These are phyloP conservation scores for Pseudorectes ferrugineus DNA, from an alignment of 2,113 vertebrate species.

Conservation along the genomic window DNA sequence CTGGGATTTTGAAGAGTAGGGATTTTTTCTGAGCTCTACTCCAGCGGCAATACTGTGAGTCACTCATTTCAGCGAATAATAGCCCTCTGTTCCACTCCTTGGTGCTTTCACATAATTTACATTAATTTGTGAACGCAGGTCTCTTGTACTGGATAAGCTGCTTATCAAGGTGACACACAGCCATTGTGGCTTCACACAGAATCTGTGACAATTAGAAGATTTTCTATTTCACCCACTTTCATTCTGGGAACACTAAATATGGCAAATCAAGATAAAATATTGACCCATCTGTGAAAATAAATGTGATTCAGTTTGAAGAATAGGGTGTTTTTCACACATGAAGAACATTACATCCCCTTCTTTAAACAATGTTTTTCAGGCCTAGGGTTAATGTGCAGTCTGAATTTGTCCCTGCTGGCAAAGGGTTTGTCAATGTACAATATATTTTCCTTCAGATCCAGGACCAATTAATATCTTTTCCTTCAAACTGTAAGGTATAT, in stretches of 20 bases:
- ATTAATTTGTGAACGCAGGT: slow-evolving; percentile 41
- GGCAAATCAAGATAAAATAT: slow-evolving; percentile 48
- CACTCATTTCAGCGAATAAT: slow-evolving; percentile 19
- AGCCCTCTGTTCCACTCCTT: neutral
- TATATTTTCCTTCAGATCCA: neutral
- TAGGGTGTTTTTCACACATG: neutral
- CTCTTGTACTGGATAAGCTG: slow-evolving; percentile 30
- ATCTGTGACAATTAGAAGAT: slow-evolving; percentile 31
- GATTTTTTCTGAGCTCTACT: neutral
- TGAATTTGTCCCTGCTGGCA: neutral
- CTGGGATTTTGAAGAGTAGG: neutral
- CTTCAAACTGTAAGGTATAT: neutral
- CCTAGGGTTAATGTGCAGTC: neutral
- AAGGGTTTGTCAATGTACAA: neutral
- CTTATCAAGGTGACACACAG: slow-evolving; percentile 48
- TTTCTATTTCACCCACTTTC: slow-evolving; percentile 29
- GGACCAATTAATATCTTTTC: neutral
- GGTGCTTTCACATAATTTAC: slow-evolving; percentile 33
- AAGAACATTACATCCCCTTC: neutral
- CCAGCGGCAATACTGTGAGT: slow-evolving; percentile 1
- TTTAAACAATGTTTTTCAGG: neutral
- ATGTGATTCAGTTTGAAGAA: slow-evolving; percentile 19
- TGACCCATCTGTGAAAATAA: slow-evolving; percentile 28
- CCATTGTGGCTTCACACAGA: neutral
- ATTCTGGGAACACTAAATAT: neutral